Base-by-base conservation (phyloP, 2,113 vertebrate genomes). In the Myotis davidii region DNA sequence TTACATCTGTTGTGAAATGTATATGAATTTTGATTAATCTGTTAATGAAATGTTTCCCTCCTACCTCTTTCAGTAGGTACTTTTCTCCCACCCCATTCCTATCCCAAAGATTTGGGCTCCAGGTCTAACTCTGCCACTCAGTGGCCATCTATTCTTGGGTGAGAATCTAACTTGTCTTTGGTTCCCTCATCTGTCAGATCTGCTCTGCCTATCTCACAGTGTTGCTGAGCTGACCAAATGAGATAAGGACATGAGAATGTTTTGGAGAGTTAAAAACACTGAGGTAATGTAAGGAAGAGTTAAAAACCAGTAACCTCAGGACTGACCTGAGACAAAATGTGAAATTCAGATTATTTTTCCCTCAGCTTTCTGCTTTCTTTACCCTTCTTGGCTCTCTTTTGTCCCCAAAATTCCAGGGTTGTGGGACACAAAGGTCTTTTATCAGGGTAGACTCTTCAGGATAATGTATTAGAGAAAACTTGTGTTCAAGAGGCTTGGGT, bases 221-320 rank as follows among this genome's bases (percentile, higher is more conserved):
- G 9, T n/a, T 87, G 45, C 29, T 90, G 77, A 92, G 61, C 9
- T 69, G 52, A 84, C 76, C 50, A 79, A 83, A 54, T n/a, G 50
- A 86, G 69, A 64, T 56, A 42, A 93, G 13, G 3, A 8, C n/a
- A 16, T 77, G 21, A 81, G 56, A 82, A 74, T 61, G 17, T 39
- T 92, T 37, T 54, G 42, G 74, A 85, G 42, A 70, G 14, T 73
- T 73, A 34, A 91, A 84, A 79, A 91, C 21, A 87, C 29, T 5
- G 18, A 67, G 50, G 10, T 32, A 42, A 93, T 90, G 59, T 64
- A n/a, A 48, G 79, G 56, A 85, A 87, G 34, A 52, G 17, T 48
- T 48, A 21, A 88, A 88, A 86, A 70, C n/a, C 21, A 65, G 27
- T 72, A 56, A 70, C n/a, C 29, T 94, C 54, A 92, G 85, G n/a